A percentile compares a stretch with the other conserved stretches of the same genome.
Evolutionary conservation across 2,888 invertebrate genomes (phyloP).

Genomic region (Drosophila ezoana): DNA sequence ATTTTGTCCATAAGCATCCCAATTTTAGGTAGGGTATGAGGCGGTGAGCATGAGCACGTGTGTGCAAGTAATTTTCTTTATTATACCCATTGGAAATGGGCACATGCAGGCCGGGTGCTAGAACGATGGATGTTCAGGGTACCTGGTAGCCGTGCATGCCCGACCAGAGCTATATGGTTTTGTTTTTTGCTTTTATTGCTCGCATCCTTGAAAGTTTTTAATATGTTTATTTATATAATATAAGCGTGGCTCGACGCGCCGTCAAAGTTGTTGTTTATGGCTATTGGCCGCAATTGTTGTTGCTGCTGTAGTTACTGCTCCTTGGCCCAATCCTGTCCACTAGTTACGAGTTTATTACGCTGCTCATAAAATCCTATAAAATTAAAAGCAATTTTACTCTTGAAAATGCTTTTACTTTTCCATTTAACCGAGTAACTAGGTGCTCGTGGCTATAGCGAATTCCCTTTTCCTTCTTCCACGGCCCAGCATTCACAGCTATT

Average conservation of each 20-base stretch:
- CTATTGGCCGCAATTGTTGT: slow-evolving; percentile 16
- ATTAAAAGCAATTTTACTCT: slow-evolving; percentile 72
- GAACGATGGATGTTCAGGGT: too few relatives aligned
- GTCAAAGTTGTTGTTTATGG: slow-evolving; percentile 65
- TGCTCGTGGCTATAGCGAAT: slow-evolving; percentile 27
- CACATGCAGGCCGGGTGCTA: too few relatives aligned
- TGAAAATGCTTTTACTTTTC: slow-evolving; percentile 44
- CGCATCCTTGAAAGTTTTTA: slow-evolving; percentile 77
- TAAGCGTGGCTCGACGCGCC: slow-evolving; percentile 34
- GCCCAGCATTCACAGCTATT: slow-evolving; percentile 34
- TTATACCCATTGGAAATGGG: too few relatives aligned
- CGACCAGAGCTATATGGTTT: neutral
- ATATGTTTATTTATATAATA: slow-evolving; percentile 72
- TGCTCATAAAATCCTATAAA: slow-evolving; percentile 70
- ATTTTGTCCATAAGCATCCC: too few relatives aligned
- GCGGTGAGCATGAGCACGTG: too few relatives aligned
- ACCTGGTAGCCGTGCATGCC: too few relatives aligned
- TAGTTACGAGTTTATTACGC: slow-evolving; percentile 58
- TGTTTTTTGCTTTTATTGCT: slow-evolving; percentile 54
- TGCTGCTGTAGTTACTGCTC: neutral
- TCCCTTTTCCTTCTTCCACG: neutral
- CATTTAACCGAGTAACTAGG: slow-evolving; percentile 40
- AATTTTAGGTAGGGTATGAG: too few relatives aligned
- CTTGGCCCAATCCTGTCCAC: slow-evolving; percentile 32
- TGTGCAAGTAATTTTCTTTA: too few relatives aligned